Conservation (phyloP, 2,888 invertebrate species). For the Labia minor region DNA sequence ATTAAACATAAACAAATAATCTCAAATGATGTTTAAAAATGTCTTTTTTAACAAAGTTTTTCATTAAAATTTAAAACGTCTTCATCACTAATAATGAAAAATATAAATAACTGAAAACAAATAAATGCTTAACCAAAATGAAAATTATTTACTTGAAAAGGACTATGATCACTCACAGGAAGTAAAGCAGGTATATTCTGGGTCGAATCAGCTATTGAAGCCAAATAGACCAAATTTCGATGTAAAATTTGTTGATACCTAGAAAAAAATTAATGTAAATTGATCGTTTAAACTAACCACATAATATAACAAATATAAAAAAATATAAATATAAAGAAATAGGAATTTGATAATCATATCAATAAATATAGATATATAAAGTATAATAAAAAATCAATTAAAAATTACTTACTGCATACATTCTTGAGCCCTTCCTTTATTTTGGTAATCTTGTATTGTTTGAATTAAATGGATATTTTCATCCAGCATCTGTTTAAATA, state of each 20-base stretch:
- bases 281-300: too few species aligned
- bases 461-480: constrained; percentile 95
- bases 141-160: too few species aligned
- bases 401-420: constrained; percentile 61
- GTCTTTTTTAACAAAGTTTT: too few species aligned
- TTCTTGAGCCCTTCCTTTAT: constrained; percentile 86
- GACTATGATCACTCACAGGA: constrained; percentile 67
- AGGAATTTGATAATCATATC: too few species aligned
- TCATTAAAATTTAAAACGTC: too few species aligned
- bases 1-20: too few species aligned
- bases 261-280: constrained; percentile 24
- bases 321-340: constrained; percentile 15
- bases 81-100: too few species aligned
- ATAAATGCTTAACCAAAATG: too few species aligned
- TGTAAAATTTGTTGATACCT: constrained; percentile 85
- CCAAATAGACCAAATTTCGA: constrained; percentile 88
- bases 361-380: neutral
- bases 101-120: too few species aligned
- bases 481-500: constrained; percentile 66
- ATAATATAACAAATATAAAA: too few species aligned
- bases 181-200: constrained; percentile 83
- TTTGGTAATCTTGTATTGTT: constrained; percentile 93
- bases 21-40: too few species aligned
- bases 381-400: neutral
- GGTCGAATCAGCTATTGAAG: constrained; percentile 91